Base-by-base conservation (phyloP, 2,113 vertebrate genomes). In the Melospiza georgiana region DNA sequence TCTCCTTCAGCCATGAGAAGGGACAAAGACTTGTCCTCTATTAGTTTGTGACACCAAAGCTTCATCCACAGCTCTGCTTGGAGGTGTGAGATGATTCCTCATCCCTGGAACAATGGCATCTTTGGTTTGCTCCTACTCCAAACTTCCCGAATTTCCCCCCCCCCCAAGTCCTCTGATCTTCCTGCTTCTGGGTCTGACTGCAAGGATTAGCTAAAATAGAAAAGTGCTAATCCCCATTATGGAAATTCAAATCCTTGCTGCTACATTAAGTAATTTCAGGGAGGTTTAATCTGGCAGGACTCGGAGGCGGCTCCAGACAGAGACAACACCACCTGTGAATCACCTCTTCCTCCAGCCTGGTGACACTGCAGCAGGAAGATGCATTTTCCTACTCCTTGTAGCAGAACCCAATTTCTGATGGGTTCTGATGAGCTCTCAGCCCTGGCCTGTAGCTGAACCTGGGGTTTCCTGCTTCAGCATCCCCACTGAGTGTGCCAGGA, bases 91-190 rank as follows among this genome's bases (percentile, higher is more conserved):
- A 44, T 3, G 9, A 71, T 71, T 55, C 65, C 67, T 88, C 25
- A 7, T 20, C 22, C 62, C 58, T 19, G 69, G 33, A 71, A 51
- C 0, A 2, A 41, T 0, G 2, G 15, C n/a, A 18, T 24, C 44
- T 41, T 54, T 51, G 51, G 30, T 52, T 73, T 80, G 33, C 27
- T 59, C 52, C 55, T 44, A 11, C 57, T 67, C 63, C 48, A 90
- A 77, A 88, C 24, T 71, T 71, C 3, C 84, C 0, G 1, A 3
- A 2, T 20, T 82, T 6, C 6, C 21, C 5, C 24, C 5, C 24
- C 14, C 16, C 27, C 15, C 49, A 69, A 24, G 12, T 54, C 46
- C 68, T 80, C 48, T 93, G 48, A 90, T 94, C 82, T 89, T 65
- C 69, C 43, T 24, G 4, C 58, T 79, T 66, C 28, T 37, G 28